Percentiles rank a stretch among this genome's conserved stretches.
These are phyloP conservation scores for Megaceryle maxima DNA, from an alignment of 2,113 vertebrate species.

Conservation along the genomic window DNA sequence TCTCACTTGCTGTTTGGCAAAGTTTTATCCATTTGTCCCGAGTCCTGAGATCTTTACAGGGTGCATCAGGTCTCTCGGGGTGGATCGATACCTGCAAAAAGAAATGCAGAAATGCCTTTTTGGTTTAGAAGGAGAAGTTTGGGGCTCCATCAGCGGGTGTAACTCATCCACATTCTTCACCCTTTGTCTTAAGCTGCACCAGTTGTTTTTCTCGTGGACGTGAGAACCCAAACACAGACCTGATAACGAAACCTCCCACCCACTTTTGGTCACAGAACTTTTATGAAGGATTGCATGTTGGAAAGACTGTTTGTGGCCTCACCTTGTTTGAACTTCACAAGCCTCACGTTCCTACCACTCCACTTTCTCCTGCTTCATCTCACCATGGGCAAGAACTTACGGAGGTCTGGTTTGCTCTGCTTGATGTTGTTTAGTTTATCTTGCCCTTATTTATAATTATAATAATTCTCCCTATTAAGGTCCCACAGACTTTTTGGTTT, in stretches of 20 bases:
- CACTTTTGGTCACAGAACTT: neutral
- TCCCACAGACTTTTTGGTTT: neutral
- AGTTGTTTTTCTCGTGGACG: neutral
- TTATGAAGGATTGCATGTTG: neutral
- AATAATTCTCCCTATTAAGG: neutral
- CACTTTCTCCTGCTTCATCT: neutral
- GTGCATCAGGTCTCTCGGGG: neutral
- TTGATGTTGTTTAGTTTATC: neutral
- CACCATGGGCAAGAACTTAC: neutral
- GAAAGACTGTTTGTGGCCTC: neutral
- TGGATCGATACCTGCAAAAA: neutral
- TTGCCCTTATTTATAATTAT: neutral
- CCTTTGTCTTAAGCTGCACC: neutral
- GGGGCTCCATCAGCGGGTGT: neutral
- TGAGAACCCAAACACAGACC: neutral
- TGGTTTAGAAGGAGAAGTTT: neutral
- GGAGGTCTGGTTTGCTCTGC: neutral
- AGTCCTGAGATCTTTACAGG: neutral
- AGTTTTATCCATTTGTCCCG: neutral
- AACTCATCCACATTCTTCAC: fast-evolving
- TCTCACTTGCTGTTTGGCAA: neutral
- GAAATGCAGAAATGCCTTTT: neutral
- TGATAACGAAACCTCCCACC: neutral
- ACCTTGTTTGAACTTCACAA: neutral
- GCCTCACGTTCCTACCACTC: neutral